phyloP scores from a whole-genome alignment of 2,888 invertebrate genomes.

The Drosophila monieri region DNA sequence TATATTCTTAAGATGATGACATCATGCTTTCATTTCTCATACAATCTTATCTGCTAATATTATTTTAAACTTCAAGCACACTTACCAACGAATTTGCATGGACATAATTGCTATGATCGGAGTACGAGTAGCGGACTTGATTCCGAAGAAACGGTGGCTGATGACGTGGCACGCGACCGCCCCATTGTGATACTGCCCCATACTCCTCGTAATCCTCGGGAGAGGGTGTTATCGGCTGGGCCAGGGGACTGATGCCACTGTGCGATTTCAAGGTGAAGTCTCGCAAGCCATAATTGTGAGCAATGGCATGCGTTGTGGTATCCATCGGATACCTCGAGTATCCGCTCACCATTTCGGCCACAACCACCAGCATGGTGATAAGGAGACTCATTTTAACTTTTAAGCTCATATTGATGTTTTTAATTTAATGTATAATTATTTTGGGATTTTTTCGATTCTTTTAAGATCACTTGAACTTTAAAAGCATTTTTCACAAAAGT shows the following conservation, averaged over 20 bases:
- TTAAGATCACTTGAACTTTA: background rate
- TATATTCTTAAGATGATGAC: background rate
- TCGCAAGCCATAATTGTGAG: constrained; percentile 18
- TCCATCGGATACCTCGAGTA: constrained; percentile 8
- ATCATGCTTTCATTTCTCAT: background rate
- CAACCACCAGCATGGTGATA: constrained; percentile 1
- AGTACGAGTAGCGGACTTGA: constrained; percentile 37
- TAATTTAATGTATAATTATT: background rate
- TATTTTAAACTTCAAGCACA: background rate
- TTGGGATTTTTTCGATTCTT: background rate
- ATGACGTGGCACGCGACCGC: constrained; percentile 60
- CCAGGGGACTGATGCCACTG: constrained; percentile 10
- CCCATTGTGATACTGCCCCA: background rate
- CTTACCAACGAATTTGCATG: background rate
- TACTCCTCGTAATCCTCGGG: background rate
- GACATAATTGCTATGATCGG: constrained; percentile 41
- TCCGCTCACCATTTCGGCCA: background rate
- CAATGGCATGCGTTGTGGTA: constrained; percentile 1
- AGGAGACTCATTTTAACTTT: constrained; percentile 14
- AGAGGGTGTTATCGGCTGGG: background rate
- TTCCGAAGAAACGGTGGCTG: constrained; percentile 35
- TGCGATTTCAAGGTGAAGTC: constrained; percentile 19
- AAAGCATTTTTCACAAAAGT: constrained; percentile 9
- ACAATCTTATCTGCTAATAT: too few relatives aligned
- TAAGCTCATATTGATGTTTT: background rate